Evolutionary conservation across 2,797 vertebrate species (phyloP).

Genomic region (Meda fulgida): DNA sequence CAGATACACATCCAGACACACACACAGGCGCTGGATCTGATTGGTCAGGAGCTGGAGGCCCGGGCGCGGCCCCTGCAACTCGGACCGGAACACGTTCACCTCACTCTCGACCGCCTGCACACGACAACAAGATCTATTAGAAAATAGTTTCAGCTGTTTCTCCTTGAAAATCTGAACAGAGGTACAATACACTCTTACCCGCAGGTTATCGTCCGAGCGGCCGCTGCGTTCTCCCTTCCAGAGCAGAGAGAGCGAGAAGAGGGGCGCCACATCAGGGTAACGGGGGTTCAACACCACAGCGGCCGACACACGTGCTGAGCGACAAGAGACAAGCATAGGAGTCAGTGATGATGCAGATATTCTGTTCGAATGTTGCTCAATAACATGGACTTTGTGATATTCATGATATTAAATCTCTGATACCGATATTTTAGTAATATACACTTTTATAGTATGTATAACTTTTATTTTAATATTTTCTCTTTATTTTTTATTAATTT

Average conservation of each 20-base stretch:
- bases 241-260: constrained; percentile 91
- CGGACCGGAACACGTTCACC: constrained; percentile 90
- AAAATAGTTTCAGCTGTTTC: neutral
- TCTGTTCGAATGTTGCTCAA: neutral
- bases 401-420: neutral
- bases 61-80: constrained; percentile 89
- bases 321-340: neutral
- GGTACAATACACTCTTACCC: constrained; percentile 74
- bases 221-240: constrained; percentile 95
- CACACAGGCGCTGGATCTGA: constrained; percentile 91
- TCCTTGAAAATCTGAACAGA: neutral
- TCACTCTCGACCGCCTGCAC: constrained; percentile 94
- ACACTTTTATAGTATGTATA: neutral
- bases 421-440: neutral
- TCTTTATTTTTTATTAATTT: neutral
- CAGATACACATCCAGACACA: constrained; percentile 94
- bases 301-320: constrained; percentile 87
- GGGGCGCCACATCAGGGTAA: constrained; percentile 88
- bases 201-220: constrained; percentile 91
- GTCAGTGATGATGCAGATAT: neutral
- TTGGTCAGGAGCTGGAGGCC: constrained; percentile 96
- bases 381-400: neutral
- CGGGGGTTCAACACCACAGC: constrained; percentile 90
- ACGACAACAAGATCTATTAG: neutral
- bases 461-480: neutral